Evolutionary conservation across 2,113 vertebrate genomes (phyloP).

Genomic region (Sisor rabdophorus): DNA sequence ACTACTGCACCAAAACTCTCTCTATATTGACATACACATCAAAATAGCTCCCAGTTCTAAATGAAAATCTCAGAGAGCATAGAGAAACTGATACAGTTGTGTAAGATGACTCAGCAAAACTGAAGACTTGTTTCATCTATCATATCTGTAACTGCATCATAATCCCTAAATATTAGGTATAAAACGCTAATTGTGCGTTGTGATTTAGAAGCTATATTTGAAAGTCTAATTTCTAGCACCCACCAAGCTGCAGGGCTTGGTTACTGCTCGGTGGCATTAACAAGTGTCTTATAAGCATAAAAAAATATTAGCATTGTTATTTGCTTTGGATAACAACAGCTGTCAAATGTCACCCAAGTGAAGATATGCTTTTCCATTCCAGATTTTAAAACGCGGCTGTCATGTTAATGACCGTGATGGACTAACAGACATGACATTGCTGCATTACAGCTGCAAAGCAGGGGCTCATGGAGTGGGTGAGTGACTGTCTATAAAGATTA

Average conservation of each 20-base stretch:
- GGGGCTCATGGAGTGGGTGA: constrained; percentile 89
- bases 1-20: no score
- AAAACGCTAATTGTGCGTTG: background rate
- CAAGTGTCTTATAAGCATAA: no score
- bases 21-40: background rate
- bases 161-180: constrained; percentile 13
- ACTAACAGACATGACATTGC: constrained; percentile 89
- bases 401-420: constrained; percentile 90
- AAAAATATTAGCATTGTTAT: no score
- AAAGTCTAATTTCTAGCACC: no score
- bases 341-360: background rate
- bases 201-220: no score
- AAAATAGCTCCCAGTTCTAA: constrained; percentile 40
- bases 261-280: background rate
- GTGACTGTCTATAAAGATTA: constrained; percentile 32
- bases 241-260: background rate
- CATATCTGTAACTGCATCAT: background rate
- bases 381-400: constrained; percentile 89
- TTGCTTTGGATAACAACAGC: background rate
- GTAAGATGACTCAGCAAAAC: constrained; percentile 32
- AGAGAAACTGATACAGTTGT: constrained; percentile 6
- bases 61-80: background rate
- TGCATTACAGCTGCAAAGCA: constrained; percentile 91
- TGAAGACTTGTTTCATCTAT: constrained; percentile 7
- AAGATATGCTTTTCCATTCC: constrained; percentile 21